These are phyloP conservation scores for Cynopterus sphinx DNA, from an alignment of 2,797 vertebrate genomes.

Conservation along the genomic window DNA sequence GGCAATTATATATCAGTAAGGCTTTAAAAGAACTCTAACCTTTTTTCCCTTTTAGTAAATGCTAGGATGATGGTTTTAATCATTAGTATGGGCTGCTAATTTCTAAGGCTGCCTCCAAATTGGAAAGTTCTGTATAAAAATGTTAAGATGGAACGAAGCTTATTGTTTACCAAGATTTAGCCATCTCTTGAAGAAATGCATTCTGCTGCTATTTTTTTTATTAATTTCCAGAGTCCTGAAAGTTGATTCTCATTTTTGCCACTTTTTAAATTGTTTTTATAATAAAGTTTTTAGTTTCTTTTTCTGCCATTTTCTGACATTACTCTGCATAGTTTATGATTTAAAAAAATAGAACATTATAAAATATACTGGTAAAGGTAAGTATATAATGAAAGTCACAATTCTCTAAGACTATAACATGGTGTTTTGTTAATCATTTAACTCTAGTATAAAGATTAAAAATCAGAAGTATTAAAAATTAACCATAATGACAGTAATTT, in stretches of 20 bases:
- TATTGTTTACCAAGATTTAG: neutral
- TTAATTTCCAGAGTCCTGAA: neutral
- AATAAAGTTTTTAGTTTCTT: neutral
- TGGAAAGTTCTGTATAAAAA: neutral
- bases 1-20: neutral
- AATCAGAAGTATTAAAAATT: neutral
- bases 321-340: neutral
- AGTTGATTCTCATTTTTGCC: neutral
- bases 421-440: neutral
- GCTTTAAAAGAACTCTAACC: neutral
- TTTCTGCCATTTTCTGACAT: neutral
- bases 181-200: neutral
- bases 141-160: neutral
- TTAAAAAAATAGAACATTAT: neutral
- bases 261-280: neutral
- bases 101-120: neutral
- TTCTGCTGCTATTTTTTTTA: neutral
- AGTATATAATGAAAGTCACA: neutral
- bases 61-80: neutral
- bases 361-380: neutral
- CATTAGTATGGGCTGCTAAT: neutral
- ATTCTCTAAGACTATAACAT: neutral
- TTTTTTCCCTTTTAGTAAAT: neutral
- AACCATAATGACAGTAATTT: neutral
- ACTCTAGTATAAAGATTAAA: neutral